These are phyloP conservation scores for Polyommatus iphigenia DNA, from an alignment of 2,888 invertebrate species.

Conservation along the genomic window DNA sequence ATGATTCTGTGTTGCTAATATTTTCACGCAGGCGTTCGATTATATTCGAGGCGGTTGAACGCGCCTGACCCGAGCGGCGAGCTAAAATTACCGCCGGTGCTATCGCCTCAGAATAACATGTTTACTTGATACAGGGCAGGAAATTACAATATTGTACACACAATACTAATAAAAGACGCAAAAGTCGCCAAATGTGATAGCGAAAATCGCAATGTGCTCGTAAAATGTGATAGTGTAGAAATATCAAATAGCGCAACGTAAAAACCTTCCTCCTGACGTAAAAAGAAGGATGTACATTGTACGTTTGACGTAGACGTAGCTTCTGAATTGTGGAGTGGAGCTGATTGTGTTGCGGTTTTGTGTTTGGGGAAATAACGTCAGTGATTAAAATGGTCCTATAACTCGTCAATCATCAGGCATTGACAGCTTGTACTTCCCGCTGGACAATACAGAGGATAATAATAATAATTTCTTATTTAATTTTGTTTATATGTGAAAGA, in stretches of 20 bases:
- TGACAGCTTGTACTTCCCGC: too few relatives aligned
- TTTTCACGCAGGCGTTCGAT: not conserved
- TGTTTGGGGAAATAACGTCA: not conserved
- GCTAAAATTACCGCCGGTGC: constrained; percentile 3
- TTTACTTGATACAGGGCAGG: not conserved
- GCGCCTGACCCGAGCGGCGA: constrained; percentile 1
- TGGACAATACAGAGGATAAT: too few relatives aligned
- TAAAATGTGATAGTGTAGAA: too few relatives aligned
- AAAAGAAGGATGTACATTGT: too few relatives aligned
- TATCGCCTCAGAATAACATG: not conserved
- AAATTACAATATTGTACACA: not conserved
- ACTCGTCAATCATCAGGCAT: too few relatives aligned
- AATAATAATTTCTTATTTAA: too few relatives aligned
- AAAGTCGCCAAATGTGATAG: not conserved
- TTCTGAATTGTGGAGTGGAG: too few relatives aligned
- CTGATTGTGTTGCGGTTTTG: not conserved
- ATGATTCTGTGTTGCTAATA: not conserved
- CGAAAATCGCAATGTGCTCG: too few relatives aligned
- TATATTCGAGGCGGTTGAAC: not conserved
- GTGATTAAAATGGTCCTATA: not conserved
- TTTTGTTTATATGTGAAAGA: not conserved
- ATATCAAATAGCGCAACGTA: too few relatives aligned
- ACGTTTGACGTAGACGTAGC: too few relatives aligned
- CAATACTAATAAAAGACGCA: not conserved
- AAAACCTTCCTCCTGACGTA: too few relatives aligned